Conservation (phyloP, 2,797 vertebrate species). For the Liasis olivaceus region DNA sequence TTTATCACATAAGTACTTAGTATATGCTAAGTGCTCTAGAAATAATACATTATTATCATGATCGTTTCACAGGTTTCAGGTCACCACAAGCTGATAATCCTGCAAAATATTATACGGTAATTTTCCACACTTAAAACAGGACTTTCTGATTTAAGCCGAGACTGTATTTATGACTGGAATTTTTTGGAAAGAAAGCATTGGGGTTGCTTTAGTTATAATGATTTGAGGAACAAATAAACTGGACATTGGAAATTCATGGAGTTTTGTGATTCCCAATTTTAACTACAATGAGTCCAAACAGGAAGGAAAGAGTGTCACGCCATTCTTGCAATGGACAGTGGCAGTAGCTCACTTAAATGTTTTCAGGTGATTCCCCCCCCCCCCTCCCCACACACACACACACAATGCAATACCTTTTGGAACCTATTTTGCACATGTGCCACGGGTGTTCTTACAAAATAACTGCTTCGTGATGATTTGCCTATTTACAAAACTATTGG, state of each 20-base stretch:
- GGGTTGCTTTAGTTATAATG: not conserved
- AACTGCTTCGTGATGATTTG: no score
- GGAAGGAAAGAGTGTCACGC: not conserved
- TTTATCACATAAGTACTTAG: not conserved
- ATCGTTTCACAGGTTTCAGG: not conserved
- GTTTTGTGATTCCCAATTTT: not conserved
- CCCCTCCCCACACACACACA: no score
- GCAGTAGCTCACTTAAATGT: not conserved
- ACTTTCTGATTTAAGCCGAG: not conserved
- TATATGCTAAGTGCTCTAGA: not conserved
- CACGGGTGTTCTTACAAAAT: no score
- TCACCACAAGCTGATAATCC: not conserved
- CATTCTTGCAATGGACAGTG: not conserved
- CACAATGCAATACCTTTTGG: no score
- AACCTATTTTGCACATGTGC: no score
- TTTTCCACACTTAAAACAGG: not conserved
- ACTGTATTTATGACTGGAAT: not conserved
- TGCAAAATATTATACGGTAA: not conserved
- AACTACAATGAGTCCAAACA: not conserved
- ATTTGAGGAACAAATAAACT: not conserved
- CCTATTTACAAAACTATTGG: no score
- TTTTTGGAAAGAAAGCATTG: not conserved
- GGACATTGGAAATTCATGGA: no score
- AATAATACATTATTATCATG: not conserved
- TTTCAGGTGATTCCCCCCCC: no score